These are phyloP conservation scores for Euborellia annulipes DNA, from an alignment of 1,140 invertebrate species.

Conservation along the genomic window DNA sequence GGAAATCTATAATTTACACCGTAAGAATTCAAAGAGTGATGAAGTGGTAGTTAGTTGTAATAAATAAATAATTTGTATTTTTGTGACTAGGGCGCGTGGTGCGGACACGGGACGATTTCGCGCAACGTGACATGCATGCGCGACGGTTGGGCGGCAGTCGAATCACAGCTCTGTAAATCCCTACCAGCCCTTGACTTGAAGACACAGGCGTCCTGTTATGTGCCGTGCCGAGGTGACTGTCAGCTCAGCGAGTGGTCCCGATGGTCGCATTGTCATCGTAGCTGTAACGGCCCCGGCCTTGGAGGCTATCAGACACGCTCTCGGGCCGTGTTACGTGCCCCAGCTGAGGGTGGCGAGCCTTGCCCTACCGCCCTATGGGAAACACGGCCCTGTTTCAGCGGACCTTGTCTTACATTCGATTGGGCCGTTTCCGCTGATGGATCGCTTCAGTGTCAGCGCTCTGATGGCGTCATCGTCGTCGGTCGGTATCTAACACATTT, in stretches of 20 bases:
- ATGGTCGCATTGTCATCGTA: constrained; percentile 34
- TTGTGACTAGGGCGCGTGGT: constrained; percentile 24
- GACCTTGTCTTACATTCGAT: constrained; percentile 28
- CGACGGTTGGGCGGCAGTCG: constrained; percentile 21
- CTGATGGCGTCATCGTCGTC: constrained; percentile 29
- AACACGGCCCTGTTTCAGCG: constrained; percentile 28
- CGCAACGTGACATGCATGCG: constrained; percentile 29
- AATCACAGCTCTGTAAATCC: constrained; percentile 18
- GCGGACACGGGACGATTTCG: constrained; percentile 27
- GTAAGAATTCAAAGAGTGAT: too few species aligned
- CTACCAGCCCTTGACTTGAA: constrained; percentile 9
- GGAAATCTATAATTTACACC: too few species aligned
- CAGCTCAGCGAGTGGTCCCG: constrained; percentile 35
- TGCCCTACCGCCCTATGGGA: constrained; percentile 32
- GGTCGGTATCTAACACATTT: constrained; percentile 19
- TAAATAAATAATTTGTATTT: too few species aligned
- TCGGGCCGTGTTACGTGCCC: constrained; percentile 26
- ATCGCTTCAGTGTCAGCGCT: constrained; percentile 26
- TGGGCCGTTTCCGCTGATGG: constrained; percentile 26
- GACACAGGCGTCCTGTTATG: constrained; percentile 27
- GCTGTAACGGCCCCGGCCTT: constrained; percentile 12
- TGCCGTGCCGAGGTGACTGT: constrained; percentile 37
- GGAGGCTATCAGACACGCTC: constrained; percentile 30
- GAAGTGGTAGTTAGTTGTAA: too few species aligned
- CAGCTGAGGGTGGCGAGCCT: constrained; percentile 20